Evolutionary conservation across 2,113 vertebrate genomes (phyloP).

Genomic region (Paradisaea rubra): DNA sequence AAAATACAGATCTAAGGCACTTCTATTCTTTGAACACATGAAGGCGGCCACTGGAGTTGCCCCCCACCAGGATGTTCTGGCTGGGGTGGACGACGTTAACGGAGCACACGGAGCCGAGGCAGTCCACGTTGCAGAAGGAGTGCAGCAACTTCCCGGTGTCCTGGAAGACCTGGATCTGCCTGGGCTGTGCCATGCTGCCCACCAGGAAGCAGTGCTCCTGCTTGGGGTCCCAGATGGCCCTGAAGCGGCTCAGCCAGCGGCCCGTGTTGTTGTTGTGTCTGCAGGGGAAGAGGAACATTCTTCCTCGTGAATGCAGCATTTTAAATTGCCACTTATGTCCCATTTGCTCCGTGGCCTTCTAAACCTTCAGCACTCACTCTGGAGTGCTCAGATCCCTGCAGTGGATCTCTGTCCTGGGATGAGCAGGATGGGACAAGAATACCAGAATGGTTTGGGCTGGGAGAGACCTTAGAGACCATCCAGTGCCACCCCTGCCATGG

Average conservation of each 20-base stretch:
- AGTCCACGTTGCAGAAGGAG: slow-evolving; percentile 58
- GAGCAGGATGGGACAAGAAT: not conserved
- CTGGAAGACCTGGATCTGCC: slow-evolving; percentile 75
- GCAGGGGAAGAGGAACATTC: not conserved
- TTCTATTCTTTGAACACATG: slow-evolving; percentile 73
- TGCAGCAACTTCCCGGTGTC: slow-evolving; percentile 71
- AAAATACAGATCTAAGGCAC: not conserved
- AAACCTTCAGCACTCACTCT: not conserved
- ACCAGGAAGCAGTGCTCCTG: slow-evolving; percentile 81
- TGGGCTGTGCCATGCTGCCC: slow-evolving; percentile 73
- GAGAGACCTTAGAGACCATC: not conserved
- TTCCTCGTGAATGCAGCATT: fast-evolving
- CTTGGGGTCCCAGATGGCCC: slow-evolving; percentile 88
- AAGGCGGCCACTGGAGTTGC: slow-evolving; percentile 78
- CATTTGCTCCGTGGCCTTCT: not conserved
- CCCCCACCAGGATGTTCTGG: slow-evolving; percentile 75
- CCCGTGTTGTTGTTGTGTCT: slow-evolving; percentile 76
- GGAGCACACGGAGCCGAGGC: slow-evolving; percentile 75
- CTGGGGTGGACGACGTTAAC: slow-evolving; percentile 79
- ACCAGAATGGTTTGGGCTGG: not conserved
- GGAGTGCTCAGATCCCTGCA: not conserved
- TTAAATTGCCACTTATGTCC: fast-evolving
- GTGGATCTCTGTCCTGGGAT: not conserved
- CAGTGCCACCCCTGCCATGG: not conserved
- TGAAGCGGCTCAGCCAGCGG: slow-evolving; percentile 77